These are phyloP conservation scores for Pipra filicauda DNA, from an alignment of 2,113 vertebrate genomes.

Conservation along the genomic window DNA sequence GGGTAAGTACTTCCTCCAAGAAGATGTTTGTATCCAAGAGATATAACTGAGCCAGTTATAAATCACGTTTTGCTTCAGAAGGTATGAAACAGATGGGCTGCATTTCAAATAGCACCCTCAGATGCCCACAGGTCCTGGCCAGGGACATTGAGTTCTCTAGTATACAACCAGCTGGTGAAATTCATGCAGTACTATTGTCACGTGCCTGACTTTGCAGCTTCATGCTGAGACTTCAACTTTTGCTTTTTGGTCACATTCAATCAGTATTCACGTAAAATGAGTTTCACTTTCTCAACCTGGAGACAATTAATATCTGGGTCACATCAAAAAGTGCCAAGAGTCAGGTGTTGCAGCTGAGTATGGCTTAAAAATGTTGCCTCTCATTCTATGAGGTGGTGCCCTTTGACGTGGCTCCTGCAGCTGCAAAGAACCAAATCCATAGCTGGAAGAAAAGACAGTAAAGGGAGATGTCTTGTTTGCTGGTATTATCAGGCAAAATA, in stretches of 20 bases:
- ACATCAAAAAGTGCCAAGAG: background rate
- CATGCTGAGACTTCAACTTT: background rate
- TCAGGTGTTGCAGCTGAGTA: background rate
- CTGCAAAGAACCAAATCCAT: background rate
- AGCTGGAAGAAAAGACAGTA: background rate
- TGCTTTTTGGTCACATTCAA: background rate
- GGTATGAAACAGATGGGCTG: background rate
- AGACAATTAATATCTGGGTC: background rate
- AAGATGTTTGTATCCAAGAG: background rate
- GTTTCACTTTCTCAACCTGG: background rate
- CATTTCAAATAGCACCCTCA: background rate
- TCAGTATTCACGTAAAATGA: background rate
- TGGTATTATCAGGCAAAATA: background rate
- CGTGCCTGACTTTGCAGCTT: accelerated
- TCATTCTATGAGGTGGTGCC: background rate
- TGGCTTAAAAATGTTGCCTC: background rate
- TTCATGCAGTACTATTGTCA: background rate
- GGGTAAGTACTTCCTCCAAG: background rate
- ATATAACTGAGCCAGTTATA: background rate
- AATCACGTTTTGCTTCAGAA: background rate
- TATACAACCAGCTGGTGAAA: background rate
- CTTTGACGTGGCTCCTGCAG: background rate
- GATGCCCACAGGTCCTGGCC: background rate
- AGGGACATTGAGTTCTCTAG: background rate
- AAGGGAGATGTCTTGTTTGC: background rate